Conservation (phyloP, 2,797 vertebrate genomes). For the Characodon lateralis region DNA sequence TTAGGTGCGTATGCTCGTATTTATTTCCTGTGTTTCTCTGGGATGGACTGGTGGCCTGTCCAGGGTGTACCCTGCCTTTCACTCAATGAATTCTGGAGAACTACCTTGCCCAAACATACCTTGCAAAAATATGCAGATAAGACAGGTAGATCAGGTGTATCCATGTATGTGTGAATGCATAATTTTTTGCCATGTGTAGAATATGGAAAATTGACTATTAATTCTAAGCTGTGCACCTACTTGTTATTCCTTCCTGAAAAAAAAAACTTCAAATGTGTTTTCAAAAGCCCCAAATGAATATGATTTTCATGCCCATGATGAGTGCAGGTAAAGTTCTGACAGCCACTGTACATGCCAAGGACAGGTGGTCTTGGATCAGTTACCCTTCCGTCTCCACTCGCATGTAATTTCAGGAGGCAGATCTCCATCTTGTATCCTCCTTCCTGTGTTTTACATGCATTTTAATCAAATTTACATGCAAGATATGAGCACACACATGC, state of each 20-base stretch:
- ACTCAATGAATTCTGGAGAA: neutral
- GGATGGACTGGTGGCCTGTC: neutral
- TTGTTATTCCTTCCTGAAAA: neutral
- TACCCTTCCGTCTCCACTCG: too few species aligned
- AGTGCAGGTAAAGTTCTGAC: neutral
- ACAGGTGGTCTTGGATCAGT: neutral
- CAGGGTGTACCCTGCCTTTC: neutral
- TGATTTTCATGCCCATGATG: neutral
- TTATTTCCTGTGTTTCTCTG: too few species aligned
- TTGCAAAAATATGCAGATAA: neutral
- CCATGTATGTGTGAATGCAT: too few species aligned
- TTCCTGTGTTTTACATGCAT: neutral
- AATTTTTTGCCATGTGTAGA: neutral
- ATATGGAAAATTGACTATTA: neutral
- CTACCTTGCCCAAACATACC: too few species aligned
- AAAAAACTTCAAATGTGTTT: neutral
- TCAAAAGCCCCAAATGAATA: neutral
- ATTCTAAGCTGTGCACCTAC: neutral
- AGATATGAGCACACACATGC: constrained; percentile 1
- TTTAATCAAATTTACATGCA: constrained; percentile 12
- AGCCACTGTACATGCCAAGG: neutral
- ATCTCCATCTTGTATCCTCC: neutral
- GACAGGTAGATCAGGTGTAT: neutral
- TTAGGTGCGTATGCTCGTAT: too few species aligned
- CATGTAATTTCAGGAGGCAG: neutral